phyloP scores from a whole-genome alignment of 2,888 invertebrate genomes.

The Eilema depressum region DNA sequence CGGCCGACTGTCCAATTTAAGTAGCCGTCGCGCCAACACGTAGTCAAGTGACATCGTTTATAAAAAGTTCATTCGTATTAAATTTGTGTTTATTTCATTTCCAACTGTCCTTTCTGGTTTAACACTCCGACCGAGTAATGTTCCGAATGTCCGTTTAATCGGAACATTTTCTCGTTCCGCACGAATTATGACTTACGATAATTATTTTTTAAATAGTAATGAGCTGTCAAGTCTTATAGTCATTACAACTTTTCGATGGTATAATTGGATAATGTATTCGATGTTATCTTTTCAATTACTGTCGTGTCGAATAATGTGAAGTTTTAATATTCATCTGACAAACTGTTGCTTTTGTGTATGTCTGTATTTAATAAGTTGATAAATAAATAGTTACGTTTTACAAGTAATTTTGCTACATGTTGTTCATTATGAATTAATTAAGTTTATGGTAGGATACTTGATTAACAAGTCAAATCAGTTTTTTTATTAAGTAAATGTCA shows the following conservation, averaged over 20 bases:
- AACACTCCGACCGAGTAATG: conserved; percentile 55
- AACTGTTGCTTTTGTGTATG: conserved; percentile 52
- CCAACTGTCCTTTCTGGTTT: conserved; percentile 58
- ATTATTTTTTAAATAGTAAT: conserved; percentile 63
- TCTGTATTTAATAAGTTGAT: conserved; percentile 36
- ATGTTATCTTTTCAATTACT: conserved; percentile 74
- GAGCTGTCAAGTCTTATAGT: conserved; percentile 65
- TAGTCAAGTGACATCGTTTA: conserved; percentile 59
- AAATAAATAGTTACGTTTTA: conserved; percentile 1
- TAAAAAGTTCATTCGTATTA: conserved; percentile 59
- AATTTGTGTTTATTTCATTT: conserved; percentile 52
- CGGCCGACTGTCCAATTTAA: conserved; percentile 68
- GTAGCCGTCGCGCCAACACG: conserved; percentile 64
- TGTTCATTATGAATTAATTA: not conserved
- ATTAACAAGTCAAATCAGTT: no score
- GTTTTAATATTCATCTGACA: conserved; percentile 59
- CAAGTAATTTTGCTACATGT: not conserved
- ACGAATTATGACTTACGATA: conserved; percentile 55
- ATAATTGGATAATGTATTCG: conserved; percentile 73
- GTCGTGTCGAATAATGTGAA: conserved; percentile 54
- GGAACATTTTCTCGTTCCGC: conserved; percentile 52
- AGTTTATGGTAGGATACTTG: not conserved
- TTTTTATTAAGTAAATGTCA: no score
- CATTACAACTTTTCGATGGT: conserved; percentile 67
- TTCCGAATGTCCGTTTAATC: conserved; percentile 48